A percentile compares a stretch with the other conserved stretches of the same genome.
phyloP scores from a whole-genome alignment of 2,888 invertebrate genomes.

The Piscicola geometra region DNA sequence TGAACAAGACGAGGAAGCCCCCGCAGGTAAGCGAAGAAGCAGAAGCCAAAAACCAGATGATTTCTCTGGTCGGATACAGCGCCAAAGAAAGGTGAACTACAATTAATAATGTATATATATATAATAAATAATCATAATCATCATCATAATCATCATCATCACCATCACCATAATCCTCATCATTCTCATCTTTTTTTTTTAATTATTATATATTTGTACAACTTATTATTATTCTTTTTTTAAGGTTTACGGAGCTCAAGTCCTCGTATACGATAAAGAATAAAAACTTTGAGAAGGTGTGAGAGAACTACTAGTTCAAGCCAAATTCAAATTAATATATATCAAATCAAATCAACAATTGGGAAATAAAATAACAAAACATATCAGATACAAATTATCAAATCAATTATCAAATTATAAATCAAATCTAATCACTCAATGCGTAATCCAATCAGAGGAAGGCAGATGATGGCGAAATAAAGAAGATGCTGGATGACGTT shows the following conservation, averaged over 20 bases:
- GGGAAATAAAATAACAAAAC: too few relatives aligned
- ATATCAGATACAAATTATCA: background rate
- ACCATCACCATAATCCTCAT: too few relatives aligned
- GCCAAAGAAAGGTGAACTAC: constrained; percentile 19
- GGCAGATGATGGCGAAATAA: constrained; percentile 3
- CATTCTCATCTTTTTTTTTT: too few relatives aligned
- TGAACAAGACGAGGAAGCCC: too few relatives aligned
- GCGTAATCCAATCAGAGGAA: constrained; percentile 2
- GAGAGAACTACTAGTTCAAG: too few relatives aligned
- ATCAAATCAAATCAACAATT: too few relatives aligned
- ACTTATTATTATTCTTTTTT: too few relatives aligned
- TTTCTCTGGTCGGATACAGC: constrained; percentile 14
- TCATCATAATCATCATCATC: too few relatives aligned
- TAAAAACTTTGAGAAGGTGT: constrained; percentile 27
- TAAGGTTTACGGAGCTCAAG: constrained; percentile 20
- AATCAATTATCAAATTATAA: background rate
- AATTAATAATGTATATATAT: too few relatives aligned
- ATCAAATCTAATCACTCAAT: background rate
- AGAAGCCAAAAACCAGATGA: constrained; percentile 9
- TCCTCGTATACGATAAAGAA: constrained; percentile 15
- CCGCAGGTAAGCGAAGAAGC: background rate
- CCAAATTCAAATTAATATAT: too few relatives aligned
- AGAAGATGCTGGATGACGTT: constrained; percentile 27
- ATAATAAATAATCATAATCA: too few relatives aligned
- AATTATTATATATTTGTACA: too few relatives aligned